phyloP scores from a whole-genome alignment of 2,113 vertebrate species.

The Burhinus oedicnemus region DNA sequence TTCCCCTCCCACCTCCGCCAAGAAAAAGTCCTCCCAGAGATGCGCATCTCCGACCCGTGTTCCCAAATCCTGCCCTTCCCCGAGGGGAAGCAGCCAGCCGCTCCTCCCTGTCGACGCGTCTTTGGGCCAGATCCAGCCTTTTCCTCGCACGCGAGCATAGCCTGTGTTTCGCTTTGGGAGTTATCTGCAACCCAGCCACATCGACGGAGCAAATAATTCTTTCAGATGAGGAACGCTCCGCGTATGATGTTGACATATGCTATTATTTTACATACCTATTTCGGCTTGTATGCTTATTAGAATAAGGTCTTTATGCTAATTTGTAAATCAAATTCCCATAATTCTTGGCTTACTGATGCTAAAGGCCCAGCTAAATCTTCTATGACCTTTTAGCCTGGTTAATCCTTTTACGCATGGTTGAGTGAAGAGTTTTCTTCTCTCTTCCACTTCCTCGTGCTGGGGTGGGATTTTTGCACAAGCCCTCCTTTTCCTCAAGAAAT shows the following conservation, averaged over 20 bases:
- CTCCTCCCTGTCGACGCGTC: too few relatives aligned
- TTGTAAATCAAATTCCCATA: constrained; percentile 69
- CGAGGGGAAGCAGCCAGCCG: neutral
- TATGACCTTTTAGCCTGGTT: constrained; percentile 63
- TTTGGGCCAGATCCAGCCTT: neutral
- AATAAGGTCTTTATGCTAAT: constrained; percentile 72
- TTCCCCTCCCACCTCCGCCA: accelerated
- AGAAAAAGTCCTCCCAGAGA: neutral
- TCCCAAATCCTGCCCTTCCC: neutral
- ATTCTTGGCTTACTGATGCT: constrained; percentile 67
- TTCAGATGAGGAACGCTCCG: neutral
- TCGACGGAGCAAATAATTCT: neutral
- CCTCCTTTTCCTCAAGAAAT: neutral
- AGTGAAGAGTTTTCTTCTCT: neutral
- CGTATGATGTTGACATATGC: constrained; percentile 19
- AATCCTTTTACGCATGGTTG: constrained; percentile 31
- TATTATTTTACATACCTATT: constrained; percentile 60
- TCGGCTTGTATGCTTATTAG: constrained; percentile 32
- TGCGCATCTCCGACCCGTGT: accelerated
- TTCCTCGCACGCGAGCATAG: too few relatives aligned
- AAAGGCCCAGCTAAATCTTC: constrained; percentile 65
- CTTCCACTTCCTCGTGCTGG: neutral
- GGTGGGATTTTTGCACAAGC: neutral
- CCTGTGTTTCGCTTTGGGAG: neutral
- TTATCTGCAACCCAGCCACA: neutral